Conservation (phyloP, 2,888 invertebrate species). For the Chromoteleia sp. region DNA sequence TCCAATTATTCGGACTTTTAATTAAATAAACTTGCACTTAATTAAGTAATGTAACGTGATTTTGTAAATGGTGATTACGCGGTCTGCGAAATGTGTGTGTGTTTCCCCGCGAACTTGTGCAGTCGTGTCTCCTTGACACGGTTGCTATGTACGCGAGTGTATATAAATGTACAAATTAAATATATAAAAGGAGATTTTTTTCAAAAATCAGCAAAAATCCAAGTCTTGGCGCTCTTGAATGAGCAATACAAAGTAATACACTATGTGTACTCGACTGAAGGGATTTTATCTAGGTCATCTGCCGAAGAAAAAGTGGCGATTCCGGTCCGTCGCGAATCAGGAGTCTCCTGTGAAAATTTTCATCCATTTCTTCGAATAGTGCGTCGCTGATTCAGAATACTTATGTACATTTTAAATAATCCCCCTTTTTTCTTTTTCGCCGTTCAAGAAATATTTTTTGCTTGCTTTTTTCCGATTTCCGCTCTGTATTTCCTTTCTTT, state of each 20-base stretch:
- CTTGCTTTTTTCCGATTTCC: background rate
- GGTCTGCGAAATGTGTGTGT: conserved; percentile 12
- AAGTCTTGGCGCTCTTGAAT: conserved; percentile 60
- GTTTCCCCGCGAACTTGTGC: conserved; percentile 32
- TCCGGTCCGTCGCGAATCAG: conserved; percentile 42
- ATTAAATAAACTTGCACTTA: conserved; percentile 25
- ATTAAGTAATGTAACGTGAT: conserved; percentile 42
- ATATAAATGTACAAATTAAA: conserved; percentile 65
- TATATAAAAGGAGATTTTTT: conserved; percentile 58
- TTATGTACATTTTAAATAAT: conserved; percentile 32
- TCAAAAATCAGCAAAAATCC: conserved; percentile 62
- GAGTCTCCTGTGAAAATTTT: conserved; percentile 48
- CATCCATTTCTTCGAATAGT: conserved; percentile 49
- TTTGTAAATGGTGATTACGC: conserved; percentile 41
- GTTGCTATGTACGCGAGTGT: conserved; percentile 41
- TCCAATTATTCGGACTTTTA: conserved; percentile 26
- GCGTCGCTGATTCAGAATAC: conserved; percentile 28
- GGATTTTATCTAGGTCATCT: conserved; percentile 67
- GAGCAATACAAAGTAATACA: conserved; percentile 63
- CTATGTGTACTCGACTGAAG: conserved; percentile 56
- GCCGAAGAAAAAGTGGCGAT: conserved; percentile 51
- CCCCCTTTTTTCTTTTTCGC: background rate
- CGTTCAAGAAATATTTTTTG: background rate
- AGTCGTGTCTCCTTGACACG: conserved; percentile 58
- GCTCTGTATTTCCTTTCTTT: too few species aligned